Conservation (phyloP, 2,888 invertebrate species). For the Barypeithes pellucidus region DNA sequence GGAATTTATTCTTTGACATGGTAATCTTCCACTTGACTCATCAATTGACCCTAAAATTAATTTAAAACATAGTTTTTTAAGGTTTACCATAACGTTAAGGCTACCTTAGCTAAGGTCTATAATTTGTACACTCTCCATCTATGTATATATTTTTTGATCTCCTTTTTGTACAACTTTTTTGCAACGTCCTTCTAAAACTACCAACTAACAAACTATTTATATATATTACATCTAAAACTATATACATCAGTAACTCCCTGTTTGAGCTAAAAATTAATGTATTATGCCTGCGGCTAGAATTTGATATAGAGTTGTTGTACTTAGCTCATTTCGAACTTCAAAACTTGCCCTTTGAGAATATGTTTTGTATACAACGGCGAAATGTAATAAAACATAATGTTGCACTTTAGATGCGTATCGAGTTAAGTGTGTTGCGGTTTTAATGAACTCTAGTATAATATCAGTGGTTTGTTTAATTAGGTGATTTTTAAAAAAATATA, state of each 20-base stretch:
- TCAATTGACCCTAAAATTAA: too few relatives aligned
- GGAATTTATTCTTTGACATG: too few relatives aligned
- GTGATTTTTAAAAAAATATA: slow-evolving; percentile 1
- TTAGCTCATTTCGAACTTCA: slow-evolving; percentile 12
- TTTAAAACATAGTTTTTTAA: too few relatives aligned
- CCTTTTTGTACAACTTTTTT: too few relatives aligned
- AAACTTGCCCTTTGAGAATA: slow-evolving; percentile 37
- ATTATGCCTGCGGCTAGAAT: slow-evolving; percentile 34
- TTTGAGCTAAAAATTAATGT: slow-evolving; percentile 34
- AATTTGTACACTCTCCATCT: too few relatives aligned
- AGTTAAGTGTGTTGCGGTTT: slow-evolving; percentile 18
- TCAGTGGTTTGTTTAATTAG: neutral
- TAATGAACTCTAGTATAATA: slow-evolving; percentile 1
- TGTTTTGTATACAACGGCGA: slow-evolving; percentile 27
- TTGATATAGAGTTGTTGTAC: slow-evolving; percentile 31
- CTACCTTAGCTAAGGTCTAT: too few relatives aligned
- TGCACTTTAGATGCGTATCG: slow-evolving; percentile 15
- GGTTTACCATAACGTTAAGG: too few relatives aligned
- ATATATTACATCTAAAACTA: neutral
- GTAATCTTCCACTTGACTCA: too few relatives aligned
- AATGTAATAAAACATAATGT: slow-evolving; percentile 27
- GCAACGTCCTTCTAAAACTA: neutral
- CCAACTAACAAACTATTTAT: slow-evolving; percentile 12
- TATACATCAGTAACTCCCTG: slow-evolving; percentile 3
- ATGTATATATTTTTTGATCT: too few relatives aligned